These are phyloP conservation scores for Sinosuthora webbiana DNA, from an alignment of 2,113 vertebrate genomes.

Conservation along the genomic window DNA sequence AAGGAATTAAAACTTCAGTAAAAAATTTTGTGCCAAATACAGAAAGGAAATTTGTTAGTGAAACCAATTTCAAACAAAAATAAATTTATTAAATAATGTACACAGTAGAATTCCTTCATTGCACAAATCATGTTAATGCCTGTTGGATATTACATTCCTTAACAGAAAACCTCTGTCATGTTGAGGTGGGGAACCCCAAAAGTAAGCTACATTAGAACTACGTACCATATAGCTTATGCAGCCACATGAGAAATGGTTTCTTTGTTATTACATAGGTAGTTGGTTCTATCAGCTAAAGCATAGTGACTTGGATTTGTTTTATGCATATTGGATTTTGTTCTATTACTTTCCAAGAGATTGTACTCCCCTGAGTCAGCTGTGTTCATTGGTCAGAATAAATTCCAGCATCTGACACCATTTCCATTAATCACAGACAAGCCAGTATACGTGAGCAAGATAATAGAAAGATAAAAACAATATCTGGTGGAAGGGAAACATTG, in stretches of 20 bases:
- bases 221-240: slow-evolving; percentile 4
- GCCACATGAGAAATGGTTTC: slow-evolving; percentile 65
- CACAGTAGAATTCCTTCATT: slow-evolving; percentile 43
- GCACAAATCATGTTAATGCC: slow-evolving; percentile 27
- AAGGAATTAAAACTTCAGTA: background rate
- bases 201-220: slow-evolving; percentile 36
- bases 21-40: background rate
- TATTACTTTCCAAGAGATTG: slow-evolving; percentile 76
- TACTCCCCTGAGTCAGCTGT: slow-evolving; percentile 78
- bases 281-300: slow-evolving; percentile 74
- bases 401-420: slow-evolving; percentile 76
- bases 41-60: background rate
- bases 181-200: background rate
- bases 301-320: slow-evolving; percentile 74
- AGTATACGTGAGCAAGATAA: slow-evolving; percentile 71
- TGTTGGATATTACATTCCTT: background rate
- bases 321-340: slow-evolving; percentile 81
- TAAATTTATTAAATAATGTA: slow-evolving; percentile 71
- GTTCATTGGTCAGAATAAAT: slow-evolving; percentile 83
- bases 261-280: slow-evolving; percentile 81
- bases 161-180: background rate
- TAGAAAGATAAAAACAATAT: slow-evolving; percentile 61
- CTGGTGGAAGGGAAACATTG: slow-evolving; percentile 43
- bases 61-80: slow-evolving; percentile 71
- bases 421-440: slow-evolving; percentile 79